Conservation (phyloP, 1,140 invertebrate genomes). For the Proales similis region DNA sequence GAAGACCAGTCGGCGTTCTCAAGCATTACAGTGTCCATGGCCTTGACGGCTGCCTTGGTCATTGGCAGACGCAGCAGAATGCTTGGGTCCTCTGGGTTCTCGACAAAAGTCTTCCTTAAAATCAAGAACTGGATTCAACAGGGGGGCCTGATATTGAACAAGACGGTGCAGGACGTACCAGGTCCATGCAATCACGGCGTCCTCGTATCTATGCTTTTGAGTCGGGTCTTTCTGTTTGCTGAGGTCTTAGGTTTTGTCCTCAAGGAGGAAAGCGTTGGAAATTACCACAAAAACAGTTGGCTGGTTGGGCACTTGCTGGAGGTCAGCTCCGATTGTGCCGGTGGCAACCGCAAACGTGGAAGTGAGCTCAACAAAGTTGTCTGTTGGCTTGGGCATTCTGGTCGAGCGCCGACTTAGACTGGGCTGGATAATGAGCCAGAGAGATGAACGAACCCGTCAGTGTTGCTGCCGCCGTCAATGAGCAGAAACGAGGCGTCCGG, state of each 20-base stretch:
- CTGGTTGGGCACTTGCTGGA: constrained; percentile 46
- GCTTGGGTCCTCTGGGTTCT: constrained; percentile 33
- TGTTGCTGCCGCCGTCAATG: constrained; percentile 45
- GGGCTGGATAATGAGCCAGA: background rate
- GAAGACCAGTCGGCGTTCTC: too few relatives aligned
- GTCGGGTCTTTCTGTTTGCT: constrained; percentile 43
- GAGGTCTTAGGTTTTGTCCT: too few relatives aligned
- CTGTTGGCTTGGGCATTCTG: constrained; percentile 41
- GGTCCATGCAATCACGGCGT: constrained; percentile 45
- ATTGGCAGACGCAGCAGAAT: constrained; percentile 43
- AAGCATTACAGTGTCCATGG: constrained; percentile 44
- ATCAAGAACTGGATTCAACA: too few relatives aligned
- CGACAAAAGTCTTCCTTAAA: constrained; percentile 43
- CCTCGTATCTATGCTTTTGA: constrained; percentile 41
- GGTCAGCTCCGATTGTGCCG: constrained; percentile 41
- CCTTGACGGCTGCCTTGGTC: constrained; percentile 45
- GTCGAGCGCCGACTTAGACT: too few relatives aligned
- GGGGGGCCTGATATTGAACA: too few relatives aligned
- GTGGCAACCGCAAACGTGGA: constrained; percentile 42
- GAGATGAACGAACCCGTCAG: constrained; percentile 8
- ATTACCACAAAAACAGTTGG: constrained; percentile 43
- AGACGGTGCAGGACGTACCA: too few relatives aligned
- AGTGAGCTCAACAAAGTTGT: constrained; percentile 43
- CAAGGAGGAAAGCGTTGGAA: too few relatives aligned
- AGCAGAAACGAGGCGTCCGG: constrained; percentile 42